Evolutionary conservation across 2,113 vertebrate genomes (phyloP).

Genomic region (Dendropsophus ebraccatus): DNA sequence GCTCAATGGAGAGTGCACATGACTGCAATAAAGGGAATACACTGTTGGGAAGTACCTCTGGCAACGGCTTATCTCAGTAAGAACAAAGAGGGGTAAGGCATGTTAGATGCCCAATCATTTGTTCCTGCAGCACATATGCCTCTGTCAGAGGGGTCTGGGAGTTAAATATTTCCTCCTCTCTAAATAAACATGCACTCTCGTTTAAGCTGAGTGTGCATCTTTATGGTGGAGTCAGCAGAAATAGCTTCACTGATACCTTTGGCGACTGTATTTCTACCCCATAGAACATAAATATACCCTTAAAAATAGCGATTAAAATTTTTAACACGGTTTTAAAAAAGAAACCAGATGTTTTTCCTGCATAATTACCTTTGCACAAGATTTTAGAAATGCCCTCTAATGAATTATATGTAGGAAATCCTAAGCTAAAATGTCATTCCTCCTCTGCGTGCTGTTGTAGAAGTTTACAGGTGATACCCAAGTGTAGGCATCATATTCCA

Average conservation of each 20-base stretch:
- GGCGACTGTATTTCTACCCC: not conserved
- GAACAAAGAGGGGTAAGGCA: no score
- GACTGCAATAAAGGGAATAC: not conserved
- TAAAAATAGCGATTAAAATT: not conserved
- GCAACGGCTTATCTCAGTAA: not conserved
- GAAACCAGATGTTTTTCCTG: not conserved
- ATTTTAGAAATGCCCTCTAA: constrained; percentile 9
- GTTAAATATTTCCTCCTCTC: no score
- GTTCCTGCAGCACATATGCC: no score
- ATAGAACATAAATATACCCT: not conserved
- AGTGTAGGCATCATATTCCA: constrained; percentile 11
- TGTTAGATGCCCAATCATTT: no score
- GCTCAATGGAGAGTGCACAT: not conserved
- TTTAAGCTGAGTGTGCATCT: not conserved
- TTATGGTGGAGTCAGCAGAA: not conserved
- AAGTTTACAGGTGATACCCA: constrained; percentile 17
- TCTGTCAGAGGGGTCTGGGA: no score
- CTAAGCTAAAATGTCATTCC: not conserved
- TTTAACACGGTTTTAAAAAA: not conserved
- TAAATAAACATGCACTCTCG: no score
- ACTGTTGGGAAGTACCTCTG: not conserved
- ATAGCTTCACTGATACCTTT: no score
- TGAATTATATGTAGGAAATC: constrained; percentile 1
- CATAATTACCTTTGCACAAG: not conserved
- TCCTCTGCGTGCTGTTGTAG: not conserved